Conservation (phyloP, 2,797 vertebrate genomes). For the Eremophila alpestris region DNA sequence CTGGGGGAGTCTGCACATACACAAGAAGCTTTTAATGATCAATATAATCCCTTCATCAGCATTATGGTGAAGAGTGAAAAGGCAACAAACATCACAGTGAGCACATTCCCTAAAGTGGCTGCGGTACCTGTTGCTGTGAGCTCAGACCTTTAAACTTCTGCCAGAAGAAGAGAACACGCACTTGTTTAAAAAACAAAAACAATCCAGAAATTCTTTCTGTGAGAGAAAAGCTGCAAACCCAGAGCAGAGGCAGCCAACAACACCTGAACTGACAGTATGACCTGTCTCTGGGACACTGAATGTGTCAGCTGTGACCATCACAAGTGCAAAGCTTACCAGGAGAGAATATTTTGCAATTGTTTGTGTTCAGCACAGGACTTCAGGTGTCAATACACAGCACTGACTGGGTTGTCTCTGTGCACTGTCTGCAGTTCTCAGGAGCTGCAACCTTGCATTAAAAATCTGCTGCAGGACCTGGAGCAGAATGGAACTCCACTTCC, state of each 20-base stretch:
- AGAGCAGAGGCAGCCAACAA: not conserved
- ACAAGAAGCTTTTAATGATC: not conserved
- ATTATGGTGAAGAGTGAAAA: not conserved
- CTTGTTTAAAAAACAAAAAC: not conserved
- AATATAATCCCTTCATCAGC: not conserved
- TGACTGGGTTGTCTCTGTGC: not conserved
- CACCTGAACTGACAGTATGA: not conserved
- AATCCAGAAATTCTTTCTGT: not conserved
- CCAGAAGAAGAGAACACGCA: not conserved
- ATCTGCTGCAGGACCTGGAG: not conserved
- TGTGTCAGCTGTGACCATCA: not conserved
- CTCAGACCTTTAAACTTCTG: not conserved
- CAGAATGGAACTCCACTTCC: not conserved
- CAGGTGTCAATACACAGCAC: not conserved
- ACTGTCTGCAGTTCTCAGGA: not conserved
- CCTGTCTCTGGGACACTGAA: not conserved
- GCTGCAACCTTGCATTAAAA: not conserved
- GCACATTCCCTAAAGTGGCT: not conserved
- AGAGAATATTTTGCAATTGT: not conserved
- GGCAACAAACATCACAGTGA: not conserved
- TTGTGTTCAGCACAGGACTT: not conserved
- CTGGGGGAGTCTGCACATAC: not conserved
- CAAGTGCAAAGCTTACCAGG: not conserved
- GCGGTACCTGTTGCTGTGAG: not conserved
- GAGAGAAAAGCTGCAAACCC: not conserved